These are phyloP conservation scores for Indicator indicator DNA, from an alignment of 2,113 vertebrate species.

Conservation along the genomic window DNA sequence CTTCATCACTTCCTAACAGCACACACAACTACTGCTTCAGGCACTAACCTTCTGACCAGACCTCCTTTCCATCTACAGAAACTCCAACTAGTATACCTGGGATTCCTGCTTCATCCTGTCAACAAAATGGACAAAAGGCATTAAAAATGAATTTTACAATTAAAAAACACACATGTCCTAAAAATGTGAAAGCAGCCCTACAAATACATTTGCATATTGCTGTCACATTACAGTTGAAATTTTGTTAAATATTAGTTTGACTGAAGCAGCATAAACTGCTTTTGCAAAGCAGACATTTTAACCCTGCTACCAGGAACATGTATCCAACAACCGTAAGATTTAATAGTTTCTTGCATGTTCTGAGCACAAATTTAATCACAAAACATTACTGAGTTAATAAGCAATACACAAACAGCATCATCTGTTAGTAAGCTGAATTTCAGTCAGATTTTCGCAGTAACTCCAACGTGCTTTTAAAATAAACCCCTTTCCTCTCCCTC, in stretches of 20 bases:
- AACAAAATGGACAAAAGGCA: neutral
- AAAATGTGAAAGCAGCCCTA: neutral
- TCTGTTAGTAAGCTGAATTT: neutral
- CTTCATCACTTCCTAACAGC: neutral
- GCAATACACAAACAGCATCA: neutral
- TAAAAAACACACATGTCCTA: neutral
- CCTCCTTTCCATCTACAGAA: conserved; percentile 89
- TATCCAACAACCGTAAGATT: neutral
- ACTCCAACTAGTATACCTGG: conserved; percentile 93
- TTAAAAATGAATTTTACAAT: neutral
- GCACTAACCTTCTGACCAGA: conserved; percentile 92
- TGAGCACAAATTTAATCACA: neutral
- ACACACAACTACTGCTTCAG: neutral
- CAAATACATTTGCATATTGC: neutral
- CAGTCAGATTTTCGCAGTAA: neutral
- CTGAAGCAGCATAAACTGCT: neutral
- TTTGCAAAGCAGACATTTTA: neutral
- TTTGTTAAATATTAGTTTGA: neutral
- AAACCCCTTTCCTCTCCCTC: neutral
- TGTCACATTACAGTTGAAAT: neutral
- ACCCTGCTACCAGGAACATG: neutral
- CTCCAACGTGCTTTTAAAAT: accelerated
- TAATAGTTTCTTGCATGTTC: neutral
- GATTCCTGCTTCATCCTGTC: conserved; percentile 90
- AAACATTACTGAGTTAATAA: neutral